These are phyloP conservation scores for Poecilus cupreus DNA, from an alignment of 2,888 invertebrate species.

Conservation along the genomic window DNA sequence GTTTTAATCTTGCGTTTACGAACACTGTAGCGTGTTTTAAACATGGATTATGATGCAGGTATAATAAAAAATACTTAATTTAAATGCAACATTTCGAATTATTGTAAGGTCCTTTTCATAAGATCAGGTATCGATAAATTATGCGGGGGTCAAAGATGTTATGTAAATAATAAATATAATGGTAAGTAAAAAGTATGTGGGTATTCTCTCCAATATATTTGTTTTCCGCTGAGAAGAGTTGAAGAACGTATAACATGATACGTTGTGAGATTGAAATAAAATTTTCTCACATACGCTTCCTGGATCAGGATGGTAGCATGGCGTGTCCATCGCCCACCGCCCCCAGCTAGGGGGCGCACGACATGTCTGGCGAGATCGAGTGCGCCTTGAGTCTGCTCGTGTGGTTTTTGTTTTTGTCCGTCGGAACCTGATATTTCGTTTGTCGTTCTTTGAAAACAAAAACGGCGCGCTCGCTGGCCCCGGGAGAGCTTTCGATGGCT, in stretches of 20 bases:
- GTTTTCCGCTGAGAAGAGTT: background rate
- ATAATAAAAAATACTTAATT: too few species aligned
- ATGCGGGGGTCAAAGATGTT: too few species aligned
- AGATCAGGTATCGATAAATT: too few species aligned
- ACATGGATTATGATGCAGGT: too few species aligned
- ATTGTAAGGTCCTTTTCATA: too few species aligned
- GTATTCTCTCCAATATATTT: background rate
- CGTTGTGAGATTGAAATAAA: slow-evolving; percentile 29
- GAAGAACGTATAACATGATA: background rate
- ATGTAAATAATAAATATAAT: too few species aligned
- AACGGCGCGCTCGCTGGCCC: slow-evolving; percentile 30
- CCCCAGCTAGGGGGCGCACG: too few species aligned
- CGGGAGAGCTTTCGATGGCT: slow-evolving; percentile 34
- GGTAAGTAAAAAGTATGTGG: too few species aligned
- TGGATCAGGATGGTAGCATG: background rate
- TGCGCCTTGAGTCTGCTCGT: background rate
- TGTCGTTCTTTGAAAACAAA: slow-evolving; percentile 49
- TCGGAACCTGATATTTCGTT: slow-evolving; percentile 41
- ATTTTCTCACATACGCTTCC: slow-evolving; percentile 41
- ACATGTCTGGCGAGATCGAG: slow-evolving; percentile 23
- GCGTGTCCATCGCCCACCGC: background rate
- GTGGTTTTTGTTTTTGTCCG: slow-evolving; percentile 43
- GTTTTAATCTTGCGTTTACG: too few species aligned
- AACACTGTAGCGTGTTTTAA: too few species aligned
- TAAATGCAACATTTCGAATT: too few species aligned